Base-by-base conservation (phyloP, 2,113 vertebrate species). In the Coptodon bakossiorum region DNA sequence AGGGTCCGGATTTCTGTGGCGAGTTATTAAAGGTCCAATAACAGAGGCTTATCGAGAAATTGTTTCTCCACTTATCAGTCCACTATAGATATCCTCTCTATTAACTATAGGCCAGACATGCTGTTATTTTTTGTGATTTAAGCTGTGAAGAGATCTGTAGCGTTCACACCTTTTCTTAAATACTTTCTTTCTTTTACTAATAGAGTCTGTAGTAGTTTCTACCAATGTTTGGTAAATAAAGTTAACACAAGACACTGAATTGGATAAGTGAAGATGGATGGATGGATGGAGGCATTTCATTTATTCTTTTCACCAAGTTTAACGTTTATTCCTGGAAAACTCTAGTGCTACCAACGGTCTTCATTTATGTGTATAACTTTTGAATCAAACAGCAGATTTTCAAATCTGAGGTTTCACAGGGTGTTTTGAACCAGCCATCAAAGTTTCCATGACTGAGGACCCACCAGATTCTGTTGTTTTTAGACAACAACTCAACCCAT, bases 101-200 rank as follows among this genome's bases (percentile, higher is more conserved):
- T 71, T 43, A 27, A 45, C 13, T 14, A 45, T 45, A 10, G 38
- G 22, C 38, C 22, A 45, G 68, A 48, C 22, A 1, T 11, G 22
- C 22, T 17, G 68, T 17, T 48, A 45, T 12, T 19, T 0, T 0
- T 19, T 1, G 12, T 31, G 71, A 45, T 27, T 45, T 27, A 45
- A 71, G 38, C n/a, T 27, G 66, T 24, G 38, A 43, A 45, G 7
- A 40, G 38, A 76, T 29, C 24, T 76, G 68, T 0, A 0, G 6
- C 9, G 40, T 29, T 76, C 40, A 17, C 1, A 1, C 14, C 2
- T 19, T 76, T 48, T 11, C 71, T 76, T 0, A 0, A 29, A 29
- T 76, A 43, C 1, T 17, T 76, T 71, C 0, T 24, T 48, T 71
- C n/a, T 76, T 76, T 48, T 2, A 11, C 14, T 27, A 76, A 27